phyloP scores from a whole-genome alignment of 2,797 vertebrate genomes.

The Valencia hispanica region DNA sequence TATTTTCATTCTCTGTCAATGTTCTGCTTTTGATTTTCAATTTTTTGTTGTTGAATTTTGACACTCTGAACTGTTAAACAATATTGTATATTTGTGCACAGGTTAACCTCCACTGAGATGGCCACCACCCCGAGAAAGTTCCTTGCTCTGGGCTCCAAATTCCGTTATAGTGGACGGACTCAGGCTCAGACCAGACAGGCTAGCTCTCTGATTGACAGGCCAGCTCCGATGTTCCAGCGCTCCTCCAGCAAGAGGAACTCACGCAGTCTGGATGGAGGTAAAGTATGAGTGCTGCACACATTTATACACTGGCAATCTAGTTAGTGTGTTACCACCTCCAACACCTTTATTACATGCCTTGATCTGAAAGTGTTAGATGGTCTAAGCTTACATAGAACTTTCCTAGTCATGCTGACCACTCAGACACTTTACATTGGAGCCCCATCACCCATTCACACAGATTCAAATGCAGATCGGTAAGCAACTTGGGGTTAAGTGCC shows the following conservation, averaged over 20 bases:
- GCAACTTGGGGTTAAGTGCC: no score
- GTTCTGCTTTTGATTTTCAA: neutral
- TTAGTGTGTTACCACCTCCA: neutral
- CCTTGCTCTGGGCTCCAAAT: constrained; percentile 95
- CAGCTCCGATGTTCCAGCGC: constrained; percentile 93
- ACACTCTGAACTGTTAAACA: neutral
- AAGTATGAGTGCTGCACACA: neutral
- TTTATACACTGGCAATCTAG: no score
- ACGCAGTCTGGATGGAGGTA: constrained; percentile 92
- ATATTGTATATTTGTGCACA: constrained; percentile 52
- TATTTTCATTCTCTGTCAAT: neutral
- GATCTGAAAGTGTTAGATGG: neutral
- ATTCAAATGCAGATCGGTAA: no score
- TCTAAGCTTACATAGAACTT: no score
- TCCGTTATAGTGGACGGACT: constrained; percentile 95
- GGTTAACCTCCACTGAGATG: constrained; percentile 92
- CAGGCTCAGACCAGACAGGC: constrained; percentile 96
- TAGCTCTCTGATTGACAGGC: constrained; percentile 94
- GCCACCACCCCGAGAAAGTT: constrained; percentile 93
- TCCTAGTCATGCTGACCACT: no score
- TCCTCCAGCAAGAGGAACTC: constrained; percentile 94
- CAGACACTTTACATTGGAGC: no score
- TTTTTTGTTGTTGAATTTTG: neutral
- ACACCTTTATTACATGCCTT: neutral
- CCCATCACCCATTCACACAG: no score